These are phyloP conservation scores for Herpailurus yagouaroundi DNA, from an alignment of 2,113 vertebrate genomes.

Conservation along the genomic window DNA sequence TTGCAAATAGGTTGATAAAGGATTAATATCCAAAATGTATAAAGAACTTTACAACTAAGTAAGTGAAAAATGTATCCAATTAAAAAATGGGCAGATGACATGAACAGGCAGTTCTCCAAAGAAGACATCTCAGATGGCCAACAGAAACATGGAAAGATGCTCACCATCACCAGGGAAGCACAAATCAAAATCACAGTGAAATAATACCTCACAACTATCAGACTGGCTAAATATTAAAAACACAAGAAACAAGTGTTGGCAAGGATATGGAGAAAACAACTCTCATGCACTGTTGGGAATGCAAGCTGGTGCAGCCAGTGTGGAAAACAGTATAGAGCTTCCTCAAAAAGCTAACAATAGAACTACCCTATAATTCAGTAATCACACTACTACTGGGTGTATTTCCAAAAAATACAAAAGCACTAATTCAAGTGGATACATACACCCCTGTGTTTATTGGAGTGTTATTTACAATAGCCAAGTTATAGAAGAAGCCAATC, in stretches of 20 bases:
- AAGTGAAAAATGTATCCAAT: not conserved
- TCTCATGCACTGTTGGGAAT: not conserved
- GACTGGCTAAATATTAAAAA: not conserved
- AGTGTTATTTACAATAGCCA: not conserved
- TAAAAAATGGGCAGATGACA: not conserved
- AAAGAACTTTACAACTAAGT: not conserved
- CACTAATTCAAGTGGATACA: not conserved
- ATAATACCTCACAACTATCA: not conserved
- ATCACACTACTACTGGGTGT: not conserved
- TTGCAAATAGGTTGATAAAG: not conserved
- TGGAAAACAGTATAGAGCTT: not conserved
- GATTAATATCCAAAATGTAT: not conserved
- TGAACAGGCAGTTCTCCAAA: not conserved
- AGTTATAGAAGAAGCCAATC: not conserved
- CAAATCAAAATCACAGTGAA: not conserved
- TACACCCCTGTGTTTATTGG: not conserved
- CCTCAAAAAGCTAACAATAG: not conserved
- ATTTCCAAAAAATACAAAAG: not conserved
- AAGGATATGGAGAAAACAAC: not conserved
- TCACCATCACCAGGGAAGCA: not conserved
- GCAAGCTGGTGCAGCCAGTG: not conserved
- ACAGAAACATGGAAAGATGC: not conserved
- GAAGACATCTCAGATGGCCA: not conserved
- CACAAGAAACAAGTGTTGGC: not conserved
- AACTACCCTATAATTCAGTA: not conserved